phyloP scores from a whole-genome alignment of 2,888 invertebrate species.

The Eilema griseolum region DNA sequence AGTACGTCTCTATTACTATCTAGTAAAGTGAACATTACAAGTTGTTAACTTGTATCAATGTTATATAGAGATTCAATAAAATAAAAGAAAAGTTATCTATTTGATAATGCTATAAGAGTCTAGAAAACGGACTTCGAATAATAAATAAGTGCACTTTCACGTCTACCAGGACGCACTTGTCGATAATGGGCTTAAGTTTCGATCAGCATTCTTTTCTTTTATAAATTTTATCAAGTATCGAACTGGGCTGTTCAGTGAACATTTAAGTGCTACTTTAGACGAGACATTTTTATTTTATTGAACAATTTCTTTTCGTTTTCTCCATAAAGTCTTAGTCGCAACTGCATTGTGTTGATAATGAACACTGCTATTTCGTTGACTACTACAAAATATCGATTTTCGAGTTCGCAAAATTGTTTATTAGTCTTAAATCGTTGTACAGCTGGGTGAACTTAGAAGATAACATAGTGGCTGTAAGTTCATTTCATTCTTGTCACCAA shows the following conservation, averaged over 20 bases:
- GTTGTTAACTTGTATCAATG: neutral
- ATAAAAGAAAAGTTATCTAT: conserved; percentile 6
- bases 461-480: neutral
- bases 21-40: neutral
- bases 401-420: neutral
- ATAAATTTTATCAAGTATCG: neutral
- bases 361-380: neutral
- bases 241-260: too few relatives aligned
- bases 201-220: neutral
- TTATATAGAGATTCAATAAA: conserved; percentile 1
- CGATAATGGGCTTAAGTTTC: neutral
- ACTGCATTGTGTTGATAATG: neutral
- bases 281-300: too few relatives aligned
- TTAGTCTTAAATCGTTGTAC: neutral
- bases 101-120: conserved; percentile 14
- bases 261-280: too few relatives aligned
- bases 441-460: neutral
- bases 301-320: neutral
- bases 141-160: conserved; percentile 12
- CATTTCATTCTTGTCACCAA: neutral
- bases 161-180: neutral
- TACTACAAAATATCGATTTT: neutral
- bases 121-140: conserved; percentile 6
- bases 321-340: too few relatives aligned
- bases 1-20: neutral